Evolutionary conservation across 2,888 invertebrate species (phyloP).

Genomic region (Abrostola triplasia): DNA sequence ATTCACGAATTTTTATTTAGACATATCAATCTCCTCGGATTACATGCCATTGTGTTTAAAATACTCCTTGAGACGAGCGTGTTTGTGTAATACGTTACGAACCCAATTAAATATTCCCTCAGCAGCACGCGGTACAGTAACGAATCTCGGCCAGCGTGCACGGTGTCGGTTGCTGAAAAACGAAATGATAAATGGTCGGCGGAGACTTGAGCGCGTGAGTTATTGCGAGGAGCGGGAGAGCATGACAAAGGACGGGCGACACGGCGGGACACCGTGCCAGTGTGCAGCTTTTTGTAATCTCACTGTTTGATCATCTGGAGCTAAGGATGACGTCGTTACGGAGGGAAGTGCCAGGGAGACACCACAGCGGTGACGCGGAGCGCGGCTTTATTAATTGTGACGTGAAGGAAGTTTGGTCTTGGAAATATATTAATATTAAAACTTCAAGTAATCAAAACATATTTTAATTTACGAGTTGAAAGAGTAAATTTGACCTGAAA

Average conservation of each 20-base stretch:
- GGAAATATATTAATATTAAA: too few relatives aligned
- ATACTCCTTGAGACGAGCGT: neutral
- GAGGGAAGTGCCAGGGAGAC: neutral
- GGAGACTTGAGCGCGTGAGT: conserved; percentile 37
- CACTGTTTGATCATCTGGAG: conserved; percentile 23
- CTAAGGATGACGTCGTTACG: conserved; percentile 13
- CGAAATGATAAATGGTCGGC: conserved; percentile 38
- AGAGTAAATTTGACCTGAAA: too few relatives aligned
- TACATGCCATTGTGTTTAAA: conserved; percentile 22
- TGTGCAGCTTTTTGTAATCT: conserved; percentile 26
- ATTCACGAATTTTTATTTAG: conserved; percentile 17
- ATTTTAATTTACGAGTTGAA: too few relatives aligned
- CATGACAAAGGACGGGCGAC: conserved; percentile 23
- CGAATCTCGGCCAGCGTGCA: conserved; percentile 18
- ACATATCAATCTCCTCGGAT: conserved; percentile 15
- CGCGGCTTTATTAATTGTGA: neutral
- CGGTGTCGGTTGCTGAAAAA: conserved; percentile 41
- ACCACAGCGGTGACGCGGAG: neutral
- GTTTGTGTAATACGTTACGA: conserved; percentile 1
- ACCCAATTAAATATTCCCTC: conserved; percentile 2
- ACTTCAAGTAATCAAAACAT: too few relatives aligned
- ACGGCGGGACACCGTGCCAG: conserved; percentile 14
- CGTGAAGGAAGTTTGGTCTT: neutral
- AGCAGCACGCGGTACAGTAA: neutral
- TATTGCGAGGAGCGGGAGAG: conserved; percentile 16